Percentiles rank a stretch among this genome's conserved stretches.
Conservation (phyloP, 2,797 vertebrate genomes). For the Petrocephalus sullivani region DNA sequence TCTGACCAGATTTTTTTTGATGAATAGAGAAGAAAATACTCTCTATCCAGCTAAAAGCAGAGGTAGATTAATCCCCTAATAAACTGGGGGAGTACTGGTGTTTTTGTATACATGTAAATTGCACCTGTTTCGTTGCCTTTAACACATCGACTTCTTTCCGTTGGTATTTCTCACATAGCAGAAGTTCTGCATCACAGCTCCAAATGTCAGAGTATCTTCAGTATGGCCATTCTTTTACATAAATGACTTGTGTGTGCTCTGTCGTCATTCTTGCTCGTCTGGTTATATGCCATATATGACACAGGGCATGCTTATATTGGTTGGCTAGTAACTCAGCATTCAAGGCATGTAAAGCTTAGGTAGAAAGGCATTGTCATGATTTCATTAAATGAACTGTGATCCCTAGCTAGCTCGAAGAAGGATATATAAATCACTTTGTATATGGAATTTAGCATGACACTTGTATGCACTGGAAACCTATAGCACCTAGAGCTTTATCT, state of each 20-base stretch:
- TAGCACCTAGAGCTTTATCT: not conserved
- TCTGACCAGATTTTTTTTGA: not conserved
- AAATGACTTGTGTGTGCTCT: not conserved
- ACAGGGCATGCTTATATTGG: slow-evolving; percentile 10
- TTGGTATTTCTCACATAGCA: not conserved
- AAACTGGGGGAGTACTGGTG: not conserved
- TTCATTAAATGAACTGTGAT: not conserved
- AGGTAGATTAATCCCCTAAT: not conserved
- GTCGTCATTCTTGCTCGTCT: not conserved
- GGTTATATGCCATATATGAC: not conserved
- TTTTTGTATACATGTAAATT: not conserved
- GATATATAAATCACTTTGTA: not conserved
- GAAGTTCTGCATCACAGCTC: not conserved
- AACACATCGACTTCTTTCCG: not conserved
- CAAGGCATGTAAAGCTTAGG: not conserved
- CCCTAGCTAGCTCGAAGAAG: not conserved
- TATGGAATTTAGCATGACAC: not conserved
- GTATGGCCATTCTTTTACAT: slow-evolving; percentile 10
- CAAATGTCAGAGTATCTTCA: not conserved
- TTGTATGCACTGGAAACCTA: not conserved
- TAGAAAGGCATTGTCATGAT: not conserved
- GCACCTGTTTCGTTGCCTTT: not conserved
- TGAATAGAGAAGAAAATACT: not conserved
- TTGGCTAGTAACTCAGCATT: not conserved
- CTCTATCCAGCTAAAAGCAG: not conserved